A percentile compares a stretch with the other conserved stretches of the same genome.
These are phyloP conservation scores for Drosophila austrosaltans DNA, from an alignment of 2,888 invertebrate genomes.

Conservation along the genomic window DNA sequence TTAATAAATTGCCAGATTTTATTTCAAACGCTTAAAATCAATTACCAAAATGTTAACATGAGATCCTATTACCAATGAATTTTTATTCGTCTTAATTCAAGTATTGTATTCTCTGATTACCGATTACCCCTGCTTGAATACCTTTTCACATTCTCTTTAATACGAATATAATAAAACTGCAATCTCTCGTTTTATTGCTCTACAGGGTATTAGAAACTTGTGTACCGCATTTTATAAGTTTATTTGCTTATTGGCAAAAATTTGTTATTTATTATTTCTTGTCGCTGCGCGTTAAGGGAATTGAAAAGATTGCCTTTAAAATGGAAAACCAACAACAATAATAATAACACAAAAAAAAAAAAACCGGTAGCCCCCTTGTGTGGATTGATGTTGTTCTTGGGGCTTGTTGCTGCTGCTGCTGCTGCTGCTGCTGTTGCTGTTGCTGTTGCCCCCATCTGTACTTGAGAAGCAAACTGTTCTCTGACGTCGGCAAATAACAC, in stretches of 20 bases:
- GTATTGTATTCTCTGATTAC: not conserved
- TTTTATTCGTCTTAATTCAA: constrained; percentile 6
- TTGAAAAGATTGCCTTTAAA: constrained; percentile 45
- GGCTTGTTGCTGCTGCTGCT: constrained; percentile 18
- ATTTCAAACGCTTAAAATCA: no score
- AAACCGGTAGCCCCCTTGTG: constrained; percentile 58
- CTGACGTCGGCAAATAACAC: constrained; percentile 67
- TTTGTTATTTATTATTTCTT: constrained; percentile 22
- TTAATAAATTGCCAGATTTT: no score
- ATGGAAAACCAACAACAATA: not conserved
- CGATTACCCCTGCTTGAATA: no score
- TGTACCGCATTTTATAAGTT: constrained; percentile 30
- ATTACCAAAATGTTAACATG: no score
- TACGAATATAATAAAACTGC: constrained; percentile 6
- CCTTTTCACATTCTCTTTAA: not conserved
- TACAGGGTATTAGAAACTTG: constrained; percentile 27
- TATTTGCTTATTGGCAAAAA: constrained; percentile 29
- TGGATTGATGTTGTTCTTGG: constrained; percentile 24
- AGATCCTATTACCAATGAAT: not conserved
- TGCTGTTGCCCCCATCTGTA: constrained; percentile 28
- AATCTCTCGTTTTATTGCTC: not conserved
- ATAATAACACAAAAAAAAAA: constrained; percentile 14
- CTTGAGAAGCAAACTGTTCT: constrained; percentile 52
- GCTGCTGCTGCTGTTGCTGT: constrained; percentile 2
- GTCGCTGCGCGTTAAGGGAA: constrained; percentile 34